These are phyloP conservation scores for Coilia nasus DNA, from an alignment of 2,797 vertebrate species.

Conservation along the genomic window DNA sequence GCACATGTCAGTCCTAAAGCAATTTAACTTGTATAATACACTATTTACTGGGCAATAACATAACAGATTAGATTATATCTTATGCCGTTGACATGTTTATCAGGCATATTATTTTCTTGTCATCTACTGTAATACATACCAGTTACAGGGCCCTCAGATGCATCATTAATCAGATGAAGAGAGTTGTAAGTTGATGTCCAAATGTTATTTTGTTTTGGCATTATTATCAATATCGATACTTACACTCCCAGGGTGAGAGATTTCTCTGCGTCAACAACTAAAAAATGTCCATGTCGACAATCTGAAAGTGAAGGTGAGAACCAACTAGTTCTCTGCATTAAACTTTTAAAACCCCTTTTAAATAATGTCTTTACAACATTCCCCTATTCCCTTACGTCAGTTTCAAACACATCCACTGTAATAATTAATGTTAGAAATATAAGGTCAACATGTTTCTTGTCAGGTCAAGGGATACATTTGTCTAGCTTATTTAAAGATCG, in stretches of 20 bases:
- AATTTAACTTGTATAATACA: no score
- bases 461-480: slow-evolving; percentile 87
- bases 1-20: no score
- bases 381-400: not conserved
- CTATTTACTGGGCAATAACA: no score
- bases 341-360: not conserved
- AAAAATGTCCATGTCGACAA: not conserved
- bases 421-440: slow-evolving; percentile 60
- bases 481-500: slow-evolving; percentile 85
- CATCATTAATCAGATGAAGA: not conserved
- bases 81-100: not conserved
- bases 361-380: not conserved
- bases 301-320: not conserved
- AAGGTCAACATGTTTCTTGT: slow-evolving; percentile 65
- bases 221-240: not conserved
- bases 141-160: not conserved
- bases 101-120: not conserved
- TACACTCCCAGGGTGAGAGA: not conserved
- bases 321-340: not conserved
- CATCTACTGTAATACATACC: not conserved
- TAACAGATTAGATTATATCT: no score
- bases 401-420: slow-evolving; percentile 67
- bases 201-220: not conserved
- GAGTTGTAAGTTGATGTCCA: not conserved
- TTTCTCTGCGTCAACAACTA: not conserved